Base-by-base conservation (phyloP, 1,140 invertebrate species). In the Battus philenor region DNA sequence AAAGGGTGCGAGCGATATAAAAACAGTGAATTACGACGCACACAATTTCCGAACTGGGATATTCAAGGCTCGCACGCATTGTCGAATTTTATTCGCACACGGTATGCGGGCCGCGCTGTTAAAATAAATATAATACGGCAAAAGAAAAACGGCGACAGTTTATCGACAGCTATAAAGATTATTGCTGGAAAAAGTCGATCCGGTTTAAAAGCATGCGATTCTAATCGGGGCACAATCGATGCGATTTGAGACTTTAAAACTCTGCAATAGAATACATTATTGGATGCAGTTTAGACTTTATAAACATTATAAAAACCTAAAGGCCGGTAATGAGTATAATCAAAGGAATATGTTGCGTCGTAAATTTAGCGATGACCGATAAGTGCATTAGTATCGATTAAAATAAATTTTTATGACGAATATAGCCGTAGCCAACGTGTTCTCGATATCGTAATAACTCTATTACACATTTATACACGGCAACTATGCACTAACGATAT, bases 11-110 rank as follows among this genome's bases (percentile, higher is more conserved):
- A 6, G 11, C 26, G 6, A 44, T 11, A 36, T 38, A 56, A 53
- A 60, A 53, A 50, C 27, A 32, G 36, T 41, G 41, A 36, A 43
- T 33, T 30, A 24, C 30, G 17, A 13, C 16, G 33, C 41, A 43
- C 50, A 47, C 30, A 46, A 46, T 47, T 51, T 46, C 33, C 6
- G 39, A 44, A 31, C 16, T 41, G 24, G 34, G 50, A 54, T 54
- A 46, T 50, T 39, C 47, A 44, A 18, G 12, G 11, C 11, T 10
- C 3, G 16, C 17, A 18, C n/a, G 13, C 9, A 9, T n/a, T 17
- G 32, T 33, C 32, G 16, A 20, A 36, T 20, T 36, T 7, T 11
- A 16, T 36, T n/a, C 16, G 15, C 32, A 9, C 9, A 6, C 33
- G 33, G 16, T 9, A 29, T 9, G 26, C 17, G 32, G 17, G 9